phyloP scores from a whole-genome alignment of 2,113 vertebrate species.

The Perca flavescens region DNA sequence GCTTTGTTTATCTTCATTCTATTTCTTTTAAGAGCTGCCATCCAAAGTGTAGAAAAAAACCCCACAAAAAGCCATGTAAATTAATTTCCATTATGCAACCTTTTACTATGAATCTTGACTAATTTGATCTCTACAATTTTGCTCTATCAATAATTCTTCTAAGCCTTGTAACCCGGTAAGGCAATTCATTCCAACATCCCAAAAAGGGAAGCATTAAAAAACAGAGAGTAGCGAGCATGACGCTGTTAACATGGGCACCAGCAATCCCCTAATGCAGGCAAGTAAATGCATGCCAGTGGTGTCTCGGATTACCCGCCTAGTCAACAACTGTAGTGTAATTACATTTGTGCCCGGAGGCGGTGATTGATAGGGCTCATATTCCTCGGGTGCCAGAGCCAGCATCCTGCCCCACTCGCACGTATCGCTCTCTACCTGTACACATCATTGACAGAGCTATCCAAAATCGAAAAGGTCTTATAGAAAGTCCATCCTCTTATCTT shows the following conservation, averaged over 20 bases:
- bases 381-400: constrained; percentile 47
- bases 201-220: constrained; percentile 44
- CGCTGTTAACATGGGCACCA: constrained; percentile 42
- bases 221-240: constrained; percentile 14
- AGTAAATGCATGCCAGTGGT: constrained; percentile 57
- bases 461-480: constrained; percentile 63
- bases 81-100: neutral
- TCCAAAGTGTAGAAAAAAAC: neutral
- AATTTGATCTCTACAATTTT: neutral
- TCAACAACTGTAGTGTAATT: constrained; percentile 78
- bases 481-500: constrained; percentile 53
- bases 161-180: neutral
- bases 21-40: neutral
- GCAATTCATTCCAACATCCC: constrained; percentile 11
- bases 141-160: neutral
- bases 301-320: constrained; percentile 72
- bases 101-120: neutral
- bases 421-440: constrained; percentile 47
- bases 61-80: neutral
- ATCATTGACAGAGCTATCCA: constrained; percentile 39
- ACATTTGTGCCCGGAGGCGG: constrained; percentile 74
- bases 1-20: constrained; percentile 16
- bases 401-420: constrained; percentile 37
- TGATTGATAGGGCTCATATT: constrained; percentile 80
- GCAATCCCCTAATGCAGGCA: constrained; percentile 76